Evolutionary conservation across 2,888 invertebrate genomes (phyloP).

Genomic region (Callyntrura guangdongensis): DNA sequence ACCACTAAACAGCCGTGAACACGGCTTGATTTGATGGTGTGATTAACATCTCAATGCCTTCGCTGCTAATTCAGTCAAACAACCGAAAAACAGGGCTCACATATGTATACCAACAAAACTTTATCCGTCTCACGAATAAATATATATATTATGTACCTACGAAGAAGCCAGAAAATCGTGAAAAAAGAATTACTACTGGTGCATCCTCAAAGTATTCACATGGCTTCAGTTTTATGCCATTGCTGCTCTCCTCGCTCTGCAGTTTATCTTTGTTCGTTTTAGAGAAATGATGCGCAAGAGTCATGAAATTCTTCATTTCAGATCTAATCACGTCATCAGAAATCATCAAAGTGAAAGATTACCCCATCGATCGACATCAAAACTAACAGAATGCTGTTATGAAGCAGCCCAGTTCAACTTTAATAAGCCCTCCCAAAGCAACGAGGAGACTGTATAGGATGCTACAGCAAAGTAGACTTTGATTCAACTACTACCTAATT

Average conservation of each 20-base stretch:
- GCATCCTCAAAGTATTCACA: too few species aligned
- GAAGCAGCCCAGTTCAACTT: background rate
- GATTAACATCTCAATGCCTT: slow-evolving; percentile 68
- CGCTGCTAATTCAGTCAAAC: slow-evolving; percentile 34
- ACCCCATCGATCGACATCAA: background rate
- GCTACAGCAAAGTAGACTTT: slow-evolving; percentile 12
- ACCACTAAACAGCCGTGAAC: slow-evolving; percentile 3
- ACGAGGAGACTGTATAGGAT: slow-evolving; percentile 13
- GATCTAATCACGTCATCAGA: slow-evolving; percentile 29
- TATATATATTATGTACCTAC: too few species aligned
- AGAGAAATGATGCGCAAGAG: slow-evolving; percentile 4
- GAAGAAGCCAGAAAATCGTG: background rate
- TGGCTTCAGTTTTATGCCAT: background rate
- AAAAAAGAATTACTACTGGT: too few species aligned
- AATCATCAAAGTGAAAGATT: slow-evolving; percentile 50
- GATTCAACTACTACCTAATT: slow-evolving; percentile 2
- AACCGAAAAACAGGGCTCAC: slow-evolving; percentile 18
- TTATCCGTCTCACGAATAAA: too few species aligned
- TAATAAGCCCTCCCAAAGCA: background rate
- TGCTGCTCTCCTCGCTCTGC: too few species aligned
- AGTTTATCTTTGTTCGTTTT: background rate
- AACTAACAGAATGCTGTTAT: too few species aligned
- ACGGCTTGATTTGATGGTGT: slow-evolving; percentile 40
- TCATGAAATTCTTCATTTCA: slow-evolving; percentile 46
- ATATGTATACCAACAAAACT: too few species aligned